phyloP scores from a whole-genome alignment of 2,113 vertebrate genomes.

The Cranoglanis bouderius region DNA sequence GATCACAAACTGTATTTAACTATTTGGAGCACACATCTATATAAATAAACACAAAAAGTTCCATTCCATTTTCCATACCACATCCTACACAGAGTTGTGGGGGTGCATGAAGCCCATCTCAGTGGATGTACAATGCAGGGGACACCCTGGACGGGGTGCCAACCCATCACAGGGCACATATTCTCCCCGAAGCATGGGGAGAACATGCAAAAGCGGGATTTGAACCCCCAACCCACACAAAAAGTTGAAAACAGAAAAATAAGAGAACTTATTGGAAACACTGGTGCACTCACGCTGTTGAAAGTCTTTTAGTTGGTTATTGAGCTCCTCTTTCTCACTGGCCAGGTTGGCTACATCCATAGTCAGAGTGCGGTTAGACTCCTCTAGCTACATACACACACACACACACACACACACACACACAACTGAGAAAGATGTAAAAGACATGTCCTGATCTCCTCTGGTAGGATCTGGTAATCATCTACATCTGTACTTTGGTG shows the following conservation, averaged over 20 bases:
- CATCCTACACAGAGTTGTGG: too few species aligned
- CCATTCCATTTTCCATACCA: too few species aligned
- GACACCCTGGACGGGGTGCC: too few species aligned
- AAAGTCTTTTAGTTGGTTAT: constrained; percentile 88
- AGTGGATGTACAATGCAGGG: too few species aligned
- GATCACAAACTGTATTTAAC: background rate
- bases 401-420: too few species aligned
- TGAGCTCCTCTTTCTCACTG: constrained; percentile 94
- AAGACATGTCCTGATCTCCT: too few species aligned
- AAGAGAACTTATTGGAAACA: background rate
- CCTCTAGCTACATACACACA: constrained; percentile 79
- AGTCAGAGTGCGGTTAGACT: constrained; percentile 93
- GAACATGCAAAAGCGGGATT: too few species aligned
- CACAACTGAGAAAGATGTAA: too few species aligned
- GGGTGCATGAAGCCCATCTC: too few species aligned
- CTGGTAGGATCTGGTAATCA: background rate
- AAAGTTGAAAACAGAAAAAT: background rate
- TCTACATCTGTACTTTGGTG: background rate
- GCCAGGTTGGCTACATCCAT: constrained; percentile 93
- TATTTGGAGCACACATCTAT: background rate
- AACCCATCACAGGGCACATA: too few species aligned
- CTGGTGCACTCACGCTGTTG: constrained; percentile 85
- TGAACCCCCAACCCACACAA: background rate
- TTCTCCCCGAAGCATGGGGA: too few species aligned
- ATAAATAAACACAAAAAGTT: background rate